Conservation (phyloP, 2,888 invertebrate genomes). For the Scelioninae gen. 1 region DNA sequence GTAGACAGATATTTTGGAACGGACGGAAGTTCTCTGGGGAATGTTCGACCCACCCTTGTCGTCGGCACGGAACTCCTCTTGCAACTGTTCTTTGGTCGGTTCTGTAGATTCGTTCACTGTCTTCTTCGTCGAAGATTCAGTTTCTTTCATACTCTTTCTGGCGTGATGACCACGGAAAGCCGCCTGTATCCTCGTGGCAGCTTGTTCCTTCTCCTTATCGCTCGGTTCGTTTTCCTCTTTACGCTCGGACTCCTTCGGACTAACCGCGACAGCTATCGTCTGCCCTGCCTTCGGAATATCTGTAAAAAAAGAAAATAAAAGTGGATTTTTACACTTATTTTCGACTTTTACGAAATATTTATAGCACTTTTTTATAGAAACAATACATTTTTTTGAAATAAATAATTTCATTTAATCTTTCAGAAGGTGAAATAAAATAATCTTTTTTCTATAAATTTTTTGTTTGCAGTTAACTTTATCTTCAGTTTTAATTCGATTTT, state of each 20-base stretch:
- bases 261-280: slow-evolving; percentile 55
- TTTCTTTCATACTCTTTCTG: slow-evolving; percentile 90
- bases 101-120: slow-evolving; percentile 81
- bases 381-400: no score
- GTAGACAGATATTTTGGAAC: not conserved
- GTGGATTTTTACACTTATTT: no score
- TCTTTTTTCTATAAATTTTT: no score
- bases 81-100: slow-evolving; percentile 89
- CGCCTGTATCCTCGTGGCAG: slow-evolving; percentile 95
- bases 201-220: slow-evolving; percentile 85
- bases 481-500: no score
- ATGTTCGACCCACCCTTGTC: slow-evolving; percentile 88
- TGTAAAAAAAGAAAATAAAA: slow-evolving; percentile 30
- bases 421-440: no score
- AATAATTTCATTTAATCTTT: no score
- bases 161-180: slow-evolving; percentile 93
- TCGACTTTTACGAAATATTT: slow-evolving; percentile 2
- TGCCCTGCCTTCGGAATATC: slow-evolving; percentile 62
- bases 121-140: slow-evolving; percentile 81
- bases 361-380: no score
- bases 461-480: no score
- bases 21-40: not conserved
- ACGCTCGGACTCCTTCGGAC: slow-evolving; percentile 68
- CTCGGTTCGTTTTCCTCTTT: slow-evolving; percentile 84
- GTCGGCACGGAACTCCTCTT: slow-evolving; percentile 91